Base-by-base conservation (phyloP, 2,797 vertebrate genomes). In the Sebastes flavidus region DNA sequence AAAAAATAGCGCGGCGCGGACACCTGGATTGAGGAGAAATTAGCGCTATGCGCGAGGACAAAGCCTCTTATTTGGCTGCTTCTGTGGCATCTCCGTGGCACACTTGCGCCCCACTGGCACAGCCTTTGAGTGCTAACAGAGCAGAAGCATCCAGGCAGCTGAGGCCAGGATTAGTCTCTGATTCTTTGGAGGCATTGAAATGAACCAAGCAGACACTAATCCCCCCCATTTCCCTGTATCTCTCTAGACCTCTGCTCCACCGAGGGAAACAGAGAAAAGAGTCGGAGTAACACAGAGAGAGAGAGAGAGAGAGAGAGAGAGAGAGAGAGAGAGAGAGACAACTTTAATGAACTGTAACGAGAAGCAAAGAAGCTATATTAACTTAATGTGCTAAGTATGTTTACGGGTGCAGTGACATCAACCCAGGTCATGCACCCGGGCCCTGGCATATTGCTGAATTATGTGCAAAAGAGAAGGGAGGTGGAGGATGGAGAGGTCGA, bases 201-300 rank as follows among this genome's bases (percentile, higher is more conserved):
- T 86, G 86, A 91, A 86, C 80, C 89, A 87, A 87, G 77, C 42
- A 92, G 69, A 90, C 86, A 76, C 85, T 94, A 94, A 94, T 94
- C 92, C 91, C 30, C 78, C 65, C 38, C 9, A 8, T 66, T 82
- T 42, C 38, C 62, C 78, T 78, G 81, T 85, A 82, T 87, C 81
- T 83, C 71, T 65, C 82, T 54, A 90, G 86, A 80, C 87, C 87
- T 79, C 77, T 80, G 68, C 81, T 86, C 86, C 70, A 81, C 24
- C 18, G 81, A 81, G 75, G 24, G 67, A 62, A 36, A 68, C 61
- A 77, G 30, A 67, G 70, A 65, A 65, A 29, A 36, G 79, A 25
- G 73, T 22, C 11, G 22, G 42, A 61, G 36, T 59, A 1, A 78
- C 2, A 68, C 30, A 30, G 25, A 27, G 14, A 46, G 42, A 25